Base-by-base conservation (phyloP, 1,140 invertebrate species). In the Capitella teleta region DNA sequence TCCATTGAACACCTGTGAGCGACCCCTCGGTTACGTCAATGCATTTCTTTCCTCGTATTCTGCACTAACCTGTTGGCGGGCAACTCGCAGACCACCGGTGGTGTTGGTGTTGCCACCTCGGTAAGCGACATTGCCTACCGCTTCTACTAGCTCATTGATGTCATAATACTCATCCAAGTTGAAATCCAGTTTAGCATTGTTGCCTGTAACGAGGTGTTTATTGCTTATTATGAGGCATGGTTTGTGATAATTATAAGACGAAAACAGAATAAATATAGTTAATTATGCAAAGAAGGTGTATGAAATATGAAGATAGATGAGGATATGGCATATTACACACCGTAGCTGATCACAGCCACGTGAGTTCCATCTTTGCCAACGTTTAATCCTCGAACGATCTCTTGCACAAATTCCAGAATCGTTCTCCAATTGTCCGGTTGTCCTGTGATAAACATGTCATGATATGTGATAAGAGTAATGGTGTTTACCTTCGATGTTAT, bases 41-140 rank as follows among this genome's bases (percentile, higher is more conserved):
- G n/a, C n/a, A n/a, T n/a, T n/a, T n/a, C n/a, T n/a, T n/a, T n/a
- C n/a, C n/a, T n/a, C n/a, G n/a, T n/a, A n/a, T n/a, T n/a, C n/a
- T 42, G 43, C 18, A 26, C 18, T 24, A 5, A 45, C 43, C 8
- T 28, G 23, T 18, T 12, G 5, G 6, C 43, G 6, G 21, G 26
- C 28, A 6, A 18, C 34, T 23, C 41, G n/a, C 26, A 51, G 14
- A 3, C 49, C 49, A 21, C 49, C 49, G 0, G 49, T 19, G 8
- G 49, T 51, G 49, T 51, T 45, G 14, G 49, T 51, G 38, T 45
- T 45, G 24, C 38, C 41, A 3, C 28, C 41, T 2, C 19, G 5
- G 19, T 51, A 51, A 5, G 16, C 10, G 6, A 51, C 16, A 5
- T 28, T 37, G 28, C 12, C 1, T 2, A 51, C 28, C 2, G 38